A percentile compares a stretch with the other conserved stretches of the same genome.
Conservation (phyloP, 2,797 vertebrate species). For the Cossypha dichroa region DNA sequence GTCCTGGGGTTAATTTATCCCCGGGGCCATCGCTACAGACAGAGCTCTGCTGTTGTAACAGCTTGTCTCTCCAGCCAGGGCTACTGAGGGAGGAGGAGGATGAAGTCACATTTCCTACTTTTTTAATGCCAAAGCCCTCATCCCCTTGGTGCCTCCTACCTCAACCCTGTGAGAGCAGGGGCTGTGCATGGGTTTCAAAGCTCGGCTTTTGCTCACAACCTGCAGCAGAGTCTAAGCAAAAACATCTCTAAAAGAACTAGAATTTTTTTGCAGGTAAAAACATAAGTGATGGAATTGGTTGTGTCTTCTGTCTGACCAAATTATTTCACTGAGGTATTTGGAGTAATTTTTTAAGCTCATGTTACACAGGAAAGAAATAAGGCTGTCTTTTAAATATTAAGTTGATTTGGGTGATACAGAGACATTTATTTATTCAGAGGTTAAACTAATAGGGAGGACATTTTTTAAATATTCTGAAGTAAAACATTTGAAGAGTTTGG, state of each 20-base stretch:
- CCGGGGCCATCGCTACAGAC: not conserved
- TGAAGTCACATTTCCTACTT: not conserved
- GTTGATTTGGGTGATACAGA: not conserved
- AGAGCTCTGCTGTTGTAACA: not conserved
- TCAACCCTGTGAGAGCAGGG: accelerated
- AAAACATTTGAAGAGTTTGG: not conserved
- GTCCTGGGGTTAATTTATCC: slow-evolving; percentile 5
- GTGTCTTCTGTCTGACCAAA: not conserved
- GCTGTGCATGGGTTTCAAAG: not conserved
- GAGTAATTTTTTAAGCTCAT: not conserved
- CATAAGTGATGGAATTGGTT: not conserved
- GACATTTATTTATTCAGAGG: not conserved
- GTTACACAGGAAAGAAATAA: slow-evolving; percentile 12
- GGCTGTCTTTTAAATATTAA: not conserved
- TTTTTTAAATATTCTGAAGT: not conserved
- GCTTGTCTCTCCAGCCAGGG: not conserved
- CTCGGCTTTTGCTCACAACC: not conserved
- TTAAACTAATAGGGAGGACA: not conserved
- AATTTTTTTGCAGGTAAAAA: not conserved
- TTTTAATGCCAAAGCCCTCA: not conserved
- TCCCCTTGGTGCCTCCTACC: not conserved
- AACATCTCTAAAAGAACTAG: not conserved
- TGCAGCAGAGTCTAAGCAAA: not conserved
- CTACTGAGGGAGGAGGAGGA: slow-evolving; percentile 18
- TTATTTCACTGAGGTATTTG: not conserved